phyloP scores from a whole-genome alignment of 2,888 invertebrate genomes.

The Harpalus rufipes region DNA sequence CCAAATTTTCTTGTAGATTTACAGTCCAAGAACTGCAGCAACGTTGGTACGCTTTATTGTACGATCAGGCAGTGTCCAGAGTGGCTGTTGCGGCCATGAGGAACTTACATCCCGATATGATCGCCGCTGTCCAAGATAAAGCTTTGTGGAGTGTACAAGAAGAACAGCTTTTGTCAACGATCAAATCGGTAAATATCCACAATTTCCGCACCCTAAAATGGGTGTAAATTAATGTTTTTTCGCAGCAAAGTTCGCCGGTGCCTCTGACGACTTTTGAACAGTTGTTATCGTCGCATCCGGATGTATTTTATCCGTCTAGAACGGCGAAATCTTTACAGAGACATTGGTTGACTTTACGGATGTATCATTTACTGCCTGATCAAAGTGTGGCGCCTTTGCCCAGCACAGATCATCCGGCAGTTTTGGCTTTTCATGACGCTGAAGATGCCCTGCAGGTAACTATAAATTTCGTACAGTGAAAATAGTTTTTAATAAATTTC shows the following conservation, averaged over 20 bases:
- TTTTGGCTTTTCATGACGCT: constrained; percentile 92
- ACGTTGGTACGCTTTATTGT: constrained; percentile 96
- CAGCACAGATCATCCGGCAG: constrained; percentile 72
- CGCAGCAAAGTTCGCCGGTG: constrained; percentile 46
- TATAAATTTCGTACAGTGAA: not conserved
- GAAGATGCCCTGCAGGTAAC: constrained; percentile 87
- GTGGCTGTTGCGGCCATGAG: constrained; percentile 95
- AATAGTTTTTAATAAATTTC: too few relatives aligned
- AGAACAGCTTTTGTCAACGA: constrained; percentile 89
- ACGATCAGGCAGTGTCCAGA: constrained; percentile 95
- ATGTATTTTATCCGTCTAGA: constrained; percentile 91
- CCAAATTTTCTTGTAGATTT: constrained; percentile 97
- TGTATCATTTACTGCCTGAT: constrained; percentile 94
- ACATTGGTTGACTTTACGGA: constrained; percentile 96
- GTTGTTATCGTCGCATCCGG: constrained; percentile 89
- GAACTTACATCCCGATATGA: constrained; percentile 94
- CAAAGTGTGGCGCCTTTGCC: constrained; percentile 83
- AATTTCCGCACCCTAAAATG: too few relatives aligned
- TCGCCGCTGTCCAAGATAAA: constrained; percentile 91
- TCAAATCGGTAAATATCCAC: constrained; percentile 84
- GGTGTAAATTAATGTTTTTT: not conserved
- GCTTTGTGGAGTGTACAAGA: constrained; percentile 94
- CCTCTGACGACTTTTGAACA: constrained; percentile 84
- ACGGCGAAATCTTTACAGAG: constrained; percentile 90
- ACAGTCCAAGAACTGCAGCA: constrained; percentile 95